Evolutionary conservation across 1,140 invertebrate genomes (phyloP).

Genomic region (Drosophila virilis): DNA sequence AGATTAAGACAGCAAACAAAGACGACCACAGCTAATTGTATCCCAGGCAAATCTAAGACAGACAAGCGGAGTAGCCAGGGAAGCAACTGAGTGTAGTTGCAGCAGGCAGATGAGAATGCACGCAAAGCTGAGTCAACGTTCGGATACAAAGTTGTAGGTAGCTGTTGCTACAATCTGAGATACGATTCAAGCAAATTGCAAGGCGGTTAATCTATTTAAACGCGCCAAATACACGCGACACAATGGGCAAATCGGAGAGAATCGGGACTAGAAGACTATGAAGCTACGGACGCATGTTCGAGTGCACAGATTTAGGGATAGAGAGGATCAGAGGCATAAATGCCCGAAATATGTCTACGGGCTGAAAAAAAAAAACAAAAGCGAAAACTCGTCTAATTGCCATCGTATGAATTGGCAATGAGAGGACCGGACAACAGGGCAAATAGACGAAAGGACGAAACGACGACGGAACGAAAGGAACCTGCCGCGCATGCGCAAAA

Average conservation of each 20-base stretch:
- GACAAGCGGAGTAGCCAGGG: neutral
- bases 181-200: constrained; percentile 75
- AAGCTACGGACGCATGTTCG: constrained; percentile 48
- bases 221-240: constrained; percentile 81
- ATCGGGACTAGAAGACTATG: neutral
- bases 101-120: constrained; percentile 20
- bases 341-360: constrained; percentile 63
- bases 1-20: constrained; percentile 81
- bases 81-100: neutral
- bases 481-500: constrained; percentile 62
- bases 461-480: constrained; percentile 23
- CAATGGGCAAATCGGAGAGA: constrained; percentile 49
- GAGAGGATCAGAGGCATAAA: constrained; percentile 67
- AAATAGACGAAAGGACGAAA: neutral
- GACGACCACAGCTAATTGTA: constrained; percentile 74
- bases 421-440: constrained; percentile 23
- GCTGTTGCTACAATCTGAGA: constrained; percentile 46
- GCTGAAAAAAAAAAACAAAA: constrained; percentile 54
- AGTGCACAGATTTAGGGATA: constrained; percentile 83
- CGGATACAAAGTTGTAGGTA: constrained; percentile 9
- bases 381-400: constrained; percentile 80
- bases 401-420: constrained; percentile 56
- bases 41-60: constrained; percentile 38
- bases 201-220: constrained; percentile 84
- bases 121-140: constrained; percentile 33